phyloP scores from a whole-genome alignment of 2,113 vertebrate species.

The Dicentrarchus labrax region DNA sequence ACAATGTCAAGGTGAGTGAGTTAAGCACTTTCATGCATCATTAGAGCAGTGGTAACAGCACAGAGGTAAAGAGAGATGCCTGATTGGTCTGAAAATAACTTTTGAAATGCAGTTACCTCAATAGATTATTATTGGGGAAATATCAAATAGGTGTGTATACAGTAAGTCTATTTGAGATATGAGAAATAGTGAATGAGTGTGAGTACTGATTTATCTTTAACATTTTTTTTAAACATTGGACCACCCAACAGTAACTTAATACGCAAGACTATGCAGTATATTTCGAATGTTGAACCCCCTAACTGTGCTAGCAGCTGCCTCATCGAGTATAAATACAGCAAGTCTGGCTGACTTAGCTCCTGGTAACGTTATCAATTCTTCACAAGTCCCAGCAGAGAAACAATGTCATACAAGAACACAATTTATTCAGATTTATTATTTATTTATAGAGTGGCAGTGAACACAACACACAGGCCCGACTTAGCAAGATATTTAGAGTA shows the following conservation, averaged over 20 bases:
- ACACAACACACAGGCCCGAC: neutral
- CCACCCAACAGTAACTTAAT: too few relatives aligned
- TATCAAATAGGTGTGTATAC: conserved; percentile 41
- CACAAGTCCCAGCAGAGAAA: neutral
- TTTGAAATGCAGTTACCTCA: conserved; percentile 64
- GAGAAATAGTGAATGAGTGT: neutral
- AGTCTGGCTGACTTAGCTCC: neutral
- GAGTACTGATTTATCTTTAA: neutral
- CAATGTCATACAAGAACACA: neutral
- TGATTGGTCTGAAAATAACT: conserved; percentile 73
- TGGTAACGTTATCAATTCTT: neutral
- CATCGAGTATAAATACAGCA: too few relatives aligned
- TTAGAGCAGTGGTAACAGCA: conserved; percentile 77
- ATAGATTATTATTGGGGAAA: conserved; percentile 45
- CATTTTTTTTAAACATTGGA: too few relatives aligned
- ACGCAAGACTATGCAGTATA: too few relatives aligned
- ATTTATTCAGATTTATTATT: neutral
- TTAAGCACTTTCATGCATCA: conserved; percentile 79
- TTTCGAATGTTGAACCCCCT: too few relatives aligned
- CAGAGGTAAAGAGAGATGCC: conserved; percentile 57
- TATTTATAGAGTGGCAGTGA: neutral
- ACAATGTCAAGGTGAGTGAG: conserved; percentile 75
- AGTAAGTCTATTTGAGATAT: conserved; percentile 22
- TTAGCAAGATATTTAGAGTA: neutral
- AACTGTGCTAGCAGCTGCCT: too few relatives aligned